Conservation (phyloP, 2,888 invertebrate genomes). For the Drosophila melanocephala region DNA sequence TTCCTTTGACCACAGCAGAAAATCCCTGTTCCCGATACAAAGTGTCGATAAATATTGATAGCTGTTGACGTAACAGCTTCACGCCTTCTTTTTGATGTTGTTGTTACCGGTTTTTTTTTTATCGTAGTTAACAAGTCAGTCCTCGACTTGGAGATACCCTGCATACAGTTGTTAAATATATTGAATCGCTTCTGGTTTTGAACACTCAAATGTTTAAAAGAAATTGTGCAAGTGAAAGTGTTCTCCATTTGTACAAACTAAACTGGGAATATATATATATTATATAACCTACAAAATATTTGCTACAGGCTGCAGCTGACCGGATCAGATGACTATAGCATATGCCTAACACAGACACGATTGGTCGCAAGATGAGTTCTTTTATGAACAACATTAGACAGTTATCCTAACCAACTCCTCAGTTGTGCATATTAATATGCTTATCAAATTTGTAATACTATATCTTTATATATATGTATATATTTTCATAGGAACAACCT, state of each 20-base stretch:
- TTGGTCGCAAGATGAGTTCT: rapidly evolving
- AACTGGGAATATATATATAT: not conserved
- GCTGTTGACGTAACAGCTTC: slow-evolving; percentile 33
- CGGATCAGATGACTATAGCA: not conserved
- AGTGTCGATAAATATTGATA: slow-evolving; percentile 53
- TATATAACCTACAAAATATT: not conserved
- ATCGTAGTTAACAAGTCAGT: slow-evolving; percentile 32
- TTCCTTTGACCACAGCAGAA: slow-evolving; percentile 2
- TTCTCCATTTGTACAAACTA: not conserved
- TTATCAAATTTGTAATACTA: not conserved
- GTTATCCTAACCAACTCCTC: not conserved
- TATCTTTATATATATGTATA: not conserved
- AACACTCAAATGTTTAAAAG: not conserved
- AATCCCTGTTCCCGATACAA: slow-evolving; percentile 1
- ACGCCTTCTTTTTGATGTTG: not conserved
- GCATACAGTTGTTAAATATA: not conserved
- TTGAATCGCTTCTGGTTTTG: too few species aligned
- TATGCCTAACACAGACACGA: not conserved
- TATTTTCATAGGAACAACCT: not conserved
- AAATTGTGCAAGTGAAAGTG: not conserved
- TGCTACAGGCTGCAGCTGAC: not conserved
- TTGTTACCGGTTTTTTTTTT: slow-evolving; percentile 3
- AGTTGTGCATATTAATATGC: not conserved
- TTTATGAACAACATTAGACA: not conserved
- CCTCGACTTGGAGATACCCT: not conserved